These are phyloP conservation scores for Cardinalis cardinalis DNA, from an alignment of 2,113 vertebrate species.

Conservation along the genomic window DNA sequence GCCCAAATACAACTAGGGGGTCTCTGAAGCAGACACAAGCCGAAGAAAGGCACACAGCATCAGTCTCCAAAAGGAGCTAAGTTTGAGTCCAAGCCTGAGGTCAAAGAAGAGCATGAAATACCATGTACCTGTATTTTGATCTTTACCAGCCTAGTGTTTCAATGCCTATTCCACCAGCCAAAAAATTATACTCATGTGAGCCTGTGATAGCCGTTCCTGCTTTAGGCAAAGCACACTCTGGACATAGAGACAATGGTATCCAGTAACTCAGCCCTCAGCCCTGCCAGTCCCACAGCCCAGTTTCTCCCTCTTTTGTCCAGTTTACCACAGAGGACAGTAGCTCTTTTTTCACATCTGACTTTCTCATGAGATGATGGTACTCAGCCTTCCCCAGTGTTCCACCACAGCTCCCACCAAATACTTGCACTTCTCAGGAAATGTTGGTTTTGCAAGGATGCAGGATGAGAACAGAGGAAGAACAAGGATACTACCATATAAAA, in stretches of 20 bases:
- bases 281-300: rapidly evolving
- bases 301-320: not conserved
- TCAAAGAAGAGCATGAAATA: not conserved
- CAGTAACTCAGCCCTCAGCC: not conserved
- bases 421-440: not conserved
- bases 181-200: not conserved
- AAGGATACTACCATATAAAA: not conserved
- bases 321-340: not conserved
- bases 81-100: not conserved
- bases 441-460: not conserved
- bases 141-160: not conserved
- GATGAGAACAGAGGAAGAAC: not conserved
- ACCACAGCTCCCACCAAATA: not conserved
- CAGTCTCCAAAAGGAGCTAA: not conserved
- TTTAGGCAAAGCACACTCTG: not conserved
- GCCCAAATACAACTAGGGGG: not conserved
- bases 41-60: not conserved
- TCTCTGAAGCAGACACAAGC: not conserved
- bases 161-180: not conserved
- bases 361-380: not conserved
- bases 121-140: rapidly evolving
- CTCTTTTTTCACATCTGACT: not conserved
- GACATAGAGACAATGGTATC: rapidly evolving
- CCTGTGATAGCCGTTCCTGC: not conserved
- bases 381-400: not conserved